Evolutionary conservation across 2,797 vertebrate genomes (phyloP), one percentile per base, ranked within the genome.

Genomic region (Paratrypauchen microcephalus): DNA sequence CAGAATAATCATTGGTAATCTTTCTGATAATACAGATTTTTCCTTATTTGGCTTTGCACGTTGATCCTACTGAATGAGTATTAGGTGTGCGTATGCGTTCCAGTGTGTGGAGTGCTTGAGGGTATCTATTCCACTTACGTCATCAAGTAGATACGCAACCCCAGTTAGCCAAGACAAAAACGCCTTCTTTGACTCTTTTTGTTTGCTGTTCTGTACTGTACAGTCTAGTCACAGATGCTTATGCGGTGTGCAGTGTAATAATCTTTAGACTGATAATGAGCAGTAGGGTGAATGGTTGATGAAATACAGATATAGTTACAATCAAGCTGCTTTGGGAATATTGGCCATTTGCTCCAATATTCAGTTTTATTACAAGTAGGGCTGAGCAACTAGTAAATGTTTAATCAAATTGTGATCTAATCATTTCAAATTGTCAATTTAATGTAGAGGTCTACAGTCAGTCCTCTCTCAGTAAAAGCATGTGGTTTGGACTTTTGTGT

Each of bases 121-220:
- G 84, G 66, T 70, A 73, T 79, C 76, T 87, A 84, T 84, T 89
- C 82, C 65, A 71, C 76, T 88, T 79, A 88, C 83, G 82, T 80
- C 83, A 86, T 82, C 78, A 72, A 77, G 80, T 86, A 78, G 80
- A 81, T 74, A 75, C 71, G 52, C 41, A 67, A 50, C 65, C 36
- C 71, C 70, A 80, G 78, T 73, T 72, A 78, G 70, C 74, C 69
- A 67, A 79, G 56, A 28, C 26, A 30, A 58, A 58, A 76, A 69
- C 52, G 54, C 45, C 69, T 59, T 69, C 41, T 66, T 5, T 16
- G 13, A 47, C 5, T 56, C 55, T 71, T 41, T 80, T 58, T 70
- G 63, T 48, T 32, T 23, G 65, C 12, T 13, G 15, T 45, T 45
- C 41, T 45, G 41, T 45, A 45, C 11, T 15, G 41, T 45, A 45